Evolutionary conservation across 2,797 vertebrate species (phyloP).

Genomic region (Diplodus puntazzo): DNA sequence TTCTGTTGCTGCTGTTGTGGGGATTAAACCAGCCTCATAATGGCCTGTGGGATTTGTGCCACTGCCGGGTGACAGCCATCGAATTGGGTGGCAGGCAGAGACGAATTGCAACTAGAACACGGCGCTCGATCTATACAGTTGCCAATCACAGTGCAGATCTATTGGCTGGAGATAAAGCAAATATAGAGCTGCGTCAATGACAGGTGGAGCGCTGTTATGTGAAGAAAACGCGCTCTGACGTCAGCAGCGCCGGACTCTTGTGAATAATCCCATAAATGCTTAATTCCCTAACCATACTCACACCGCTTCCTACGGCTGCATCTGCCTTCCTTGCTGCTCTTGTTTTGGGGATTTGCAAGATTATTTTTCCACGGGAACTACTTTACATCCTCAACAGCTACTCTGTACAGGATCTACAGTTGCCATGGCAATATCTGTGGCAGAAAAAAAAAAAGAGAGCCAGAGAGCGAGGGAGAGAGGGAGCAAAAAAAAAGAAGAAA

Average conservation of each 20-base stretch:
- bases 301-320: slow-evolving; percentile 71
- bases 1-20: slow-evolving; percentile 73
- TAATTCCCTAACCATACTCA: slow-evolving; percentile 67
- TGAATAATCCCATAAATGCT: slow-evolving; percentile 75
- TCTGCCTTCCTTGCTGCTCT: slow-evolving; percentile 65
- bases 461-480: neutral
- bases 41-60: slow-evolving; percentile 83
- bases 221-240: slow-evolving; percentile 30
- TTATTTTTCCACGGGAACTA: slow-evolving; percentile 78
- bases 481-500: slow-evolving; percentile 32
- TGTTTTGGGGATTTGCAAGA: slow-evolving; percentile 85
- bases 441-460: slow-evolving; percentile 31
- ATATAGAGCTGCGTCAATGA: slow-evolving; percentile 58
- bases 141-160: slow-evolving; percentile 78
- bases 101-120: slow-evolving; percentile 76
- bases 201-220: slow-evolving; percentile 47
- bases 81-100: slow-evolving; percentile 78
- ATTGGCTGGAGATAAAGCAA: slow-evolving; percentile 68
- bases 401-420: slow-evolving; percentile 79
- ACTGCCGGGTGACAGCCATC: slow-evolving; percentile 77
- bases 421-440: slow-evolving; percentile 85
- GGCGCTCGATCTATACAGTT: slow-evolving; percentile 70
- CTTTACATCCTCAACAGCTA: slow-evolving; percentile 77
- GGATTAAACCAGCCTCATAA: slow-evolving; percentile 84
- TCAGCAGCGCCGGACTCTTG: slow-evolving; percentile 23